These are phyloP conservation scores for Drosophila fuyamai DNA, from an alignment of 1,140 invertebrate species.

Conservation along the genomic window DNA sequence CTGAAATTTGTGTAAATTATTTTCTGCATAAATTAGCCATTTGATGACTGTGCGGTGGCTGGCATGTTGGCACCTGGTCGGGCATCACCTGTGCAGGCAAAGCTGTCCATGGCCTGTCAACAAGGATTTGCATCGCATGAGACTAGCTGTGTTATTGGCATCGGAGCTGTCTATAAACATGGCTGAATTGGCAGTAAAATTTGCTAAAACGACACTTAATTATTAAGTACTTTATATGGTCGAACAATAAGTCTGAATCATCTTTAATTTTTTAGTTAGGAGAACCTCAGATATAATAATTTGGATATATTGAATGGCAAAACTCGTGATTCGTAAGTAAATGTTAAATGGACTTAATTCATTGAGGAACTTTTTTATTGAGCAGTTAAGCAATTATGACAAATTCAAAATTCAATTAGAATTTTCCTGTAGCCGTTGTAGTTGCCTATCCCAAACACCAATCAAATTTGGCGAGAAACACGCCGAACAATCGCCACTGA, in stretches of 20 bases:
- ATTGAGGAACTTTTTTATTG: no score
- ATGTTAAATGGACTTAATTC: no score
- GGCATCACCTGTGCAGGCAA: not conserved
- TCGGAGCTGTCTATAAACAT: not conserved
- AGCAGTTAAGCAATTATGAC: no score
- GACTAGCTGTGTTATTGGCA: not conserved
- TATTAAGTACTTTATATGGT: no score
- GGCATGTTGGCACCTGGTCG: constrained; percentile 17
- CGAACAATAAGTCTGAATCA: no score
- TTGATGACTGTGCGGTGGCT: constrained; percentile 56
- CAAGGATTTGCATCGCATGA: constrained; percentile 35
- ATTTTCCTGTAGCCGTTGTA: not conserved
- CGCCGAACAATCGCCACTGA: not conserved
- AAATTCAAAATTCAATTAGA: no score
- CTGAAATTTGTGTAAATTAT: constrained; percentile 80
- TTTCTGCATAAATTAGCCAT: constrained; percentile 69
- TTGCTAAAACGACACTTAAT: not conserved
- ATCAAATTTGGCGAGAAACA: not conserved
- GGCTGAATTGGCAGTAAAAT: not conserved
- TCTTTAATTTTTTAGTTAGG: no score
- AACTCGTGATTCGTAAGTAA: no score
- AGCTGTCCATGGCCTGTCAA: constrained; percentile 45
- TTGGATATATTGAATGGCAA: no score
- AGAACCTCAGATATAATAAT: no score
- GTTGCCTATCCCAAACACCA: not conserved